These are phyloP conservation scores for Neoaliturus tenellus DNA, from an alignment of 2,888 invertebrate species.

Conservation along the genomic window DNA sequence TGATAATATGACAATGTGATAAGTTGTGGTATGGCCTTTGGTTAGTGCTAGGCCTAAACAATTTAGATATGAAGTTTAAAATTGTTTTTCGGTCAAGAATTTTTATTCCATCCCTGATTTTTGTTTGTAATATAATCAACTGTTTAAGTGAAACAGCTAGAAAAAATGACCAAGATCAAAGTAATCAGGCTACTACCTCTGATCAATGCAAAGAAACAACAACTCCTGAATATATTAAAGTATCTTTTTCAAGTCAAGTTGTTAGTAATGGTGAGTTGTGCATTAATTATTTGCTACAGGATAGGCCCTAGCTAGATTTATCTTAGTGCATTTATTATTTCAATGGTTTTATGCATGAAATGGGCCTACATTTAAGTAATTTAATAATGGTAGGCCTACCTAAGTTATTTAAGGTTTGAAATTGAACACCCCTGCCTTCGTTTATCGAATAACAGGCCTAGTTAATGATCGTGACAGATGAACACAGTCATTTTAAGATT, in stretches of 20 bases:
- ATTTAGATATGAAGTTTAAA: background rate
- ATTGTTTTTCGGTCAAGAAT: background rate
- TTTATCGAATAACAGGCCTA: no score
- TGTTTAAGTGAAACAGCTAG: background rate
- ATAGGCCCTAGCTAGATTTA: no score
- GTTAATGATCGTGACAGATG: no score
- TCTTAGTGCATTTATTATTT: no score
- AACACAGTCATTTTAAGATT: no score
- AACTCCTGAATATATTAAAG: slow-evolving; percentile 59
- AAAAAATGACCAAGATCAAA: background rate
- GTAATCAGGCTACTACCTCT: background rate
- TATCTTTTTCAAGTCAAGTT: slow-evolving; percentile 68
- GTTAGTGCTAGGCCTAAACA: background rate
- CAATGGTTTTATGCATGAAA: no score
- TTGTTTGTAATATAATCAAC: background rate
- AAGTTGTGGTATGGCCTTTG: background rate
- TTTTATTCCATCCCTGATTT: background rate
- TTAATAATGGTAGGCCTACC: no score
- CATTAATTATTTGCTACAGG: no score
- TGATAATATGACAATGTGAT: no score
- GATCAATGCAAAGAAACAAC: slow-evolving; percentile 31
- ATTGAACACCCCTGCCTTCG: no score
- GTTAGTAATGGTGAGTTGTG: slow-evolving; percentile 70
- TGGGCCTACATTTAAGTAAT: no score
- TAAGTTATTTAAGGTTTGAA: no score